These are phyloP conservation scores for Drosophila prolongata DNA, from an alignment of 2,888 invertebrate genomes.

Conservation along the genomic window DNA sequence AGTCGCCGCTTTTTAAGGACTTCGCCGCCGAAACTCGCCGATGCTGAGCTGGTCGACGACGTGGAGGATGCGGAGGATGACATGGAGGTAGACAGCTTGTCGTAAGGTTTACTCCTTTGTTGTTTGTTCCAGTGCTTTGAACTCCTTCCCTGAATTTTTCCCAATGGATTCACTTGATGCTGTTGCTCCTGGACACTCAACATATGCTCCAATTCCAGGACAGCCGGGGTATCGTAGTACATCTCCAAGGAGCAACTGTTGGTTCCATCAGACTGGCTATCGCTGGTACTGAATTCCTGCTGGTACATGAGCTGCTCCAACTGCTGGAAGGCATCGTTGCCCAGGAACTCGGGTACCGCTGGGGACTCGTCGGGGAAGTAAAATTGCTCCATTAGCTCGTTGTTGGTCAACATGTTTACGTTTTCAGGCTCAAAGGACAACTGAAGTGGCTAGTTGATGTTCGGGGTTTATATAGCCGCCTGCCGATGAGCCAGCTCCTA, in stretches of 20 bases:
- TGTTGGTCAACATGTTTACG: constrained; percentile 60
- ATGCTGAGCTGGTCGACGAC: constrained; percentile 10
- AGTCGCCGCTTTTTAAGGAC: constrained; percentile 86
- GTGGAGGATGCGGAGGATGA: constrained; percentile 15
- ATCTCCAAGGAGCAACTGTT: constrained; percentile 53
- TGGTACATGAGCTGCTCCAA: constrained; percentile 59
- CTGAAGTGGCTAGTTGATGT: constrained; percentile 39
- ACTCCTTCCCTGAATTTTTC: constrained; percentile 23
- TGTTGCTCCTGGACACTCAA: constrained; percentile 41
- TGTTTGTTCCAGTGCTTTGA: constrained; percentile 36
- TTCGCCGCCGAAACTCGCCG: constrained; percentile 47
- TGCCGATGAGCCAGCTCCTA: neutral
- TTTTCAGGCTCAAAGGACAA: constrained; percentile 57
- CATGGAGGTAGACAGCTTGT: constrained; percentile 14
- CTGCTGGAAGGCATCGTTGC: constrained; percentile 51
- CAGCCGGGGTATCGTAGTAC: constrained; percentile 56
- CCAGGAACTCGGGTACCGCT: constrained; percentile 27
- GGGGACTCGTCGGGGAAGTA: constrained; percentile 44
- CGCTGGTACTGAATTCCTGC: constrained; percentile 54
- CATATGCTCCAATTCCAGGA: constrained; percentile 69
- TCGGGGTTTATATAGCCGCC: constrained; percentile 52
- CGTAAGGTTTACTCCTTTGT: constrained; percentile 52
- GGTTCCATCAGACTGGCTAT: constrained; percentile 65
- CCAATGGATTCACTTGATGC: constrained; percentile 2
- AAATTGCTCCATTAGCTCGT: constrained; percentile 63